Conservation (phyloP, 1,140 invertebrate genomes). For the Bradynema listronoti region DNA sequence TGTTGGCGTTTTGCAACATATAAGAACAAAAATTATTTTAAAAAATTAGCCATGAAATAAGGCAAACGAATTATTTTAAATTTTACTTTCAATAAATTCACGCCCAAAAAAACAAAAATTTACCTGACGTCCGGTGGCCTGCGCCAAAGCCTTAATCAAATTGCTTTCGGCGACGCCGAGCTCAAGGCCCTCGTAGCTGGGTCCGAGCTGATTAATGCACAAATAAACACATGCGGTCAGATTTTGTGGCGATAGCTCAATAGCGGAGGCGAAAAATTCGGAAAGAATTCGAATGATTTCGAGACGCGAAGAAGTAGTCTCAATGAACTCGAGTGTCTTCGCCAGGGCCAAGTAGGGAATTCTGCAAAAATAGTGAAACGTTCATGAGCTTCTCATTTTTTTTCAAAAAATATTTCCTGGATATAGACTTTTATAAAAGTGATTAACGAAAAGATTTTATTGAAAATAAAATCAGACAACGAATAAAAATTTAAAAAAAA, state of each 20-base stretch:
- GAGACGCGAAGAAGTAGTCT: slow-evolving; percentile 75
- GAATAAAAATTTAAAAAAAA: no score
- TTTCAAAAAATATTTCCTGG: no score
- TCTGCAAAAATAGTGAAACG: slow-evolving; percentile 61
- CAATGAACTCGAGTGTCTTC: slow-evolving; percentile 81
- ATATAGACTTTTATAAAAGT: no score
- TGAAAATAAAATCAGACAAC: no score
- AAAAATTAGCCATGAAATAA: not conserved
- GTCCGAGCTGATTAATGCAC: slow-evolving; percentile 86
- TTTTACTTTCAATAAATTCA: no score
- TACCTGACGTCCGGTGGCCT: slow-evolving; percentile 64
- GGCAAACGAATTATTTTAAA: not conserved
- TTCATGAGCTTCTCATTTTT: not conserved
- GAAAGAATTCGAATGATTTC: slow-evolving; percentile 88
- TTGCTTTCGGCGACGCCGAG: slow-evolving; percentile 78
- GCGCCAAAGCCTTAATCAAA: slow-evolving; percentile 78
- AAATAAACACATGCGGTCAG: slow-evolving; percentile 82
- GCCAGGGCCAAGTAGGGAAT: slow-evolving; percentile 86
- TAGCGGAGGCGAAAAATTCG: slow-evolving; percentile 70
- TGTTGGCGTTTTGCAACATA: no score
- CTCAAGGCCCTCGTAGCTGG: slow-evolving; percentile 79
- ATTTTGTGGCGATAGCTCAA: slow-evolving; percentile 74
- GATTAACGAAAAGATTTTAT: not conserved
- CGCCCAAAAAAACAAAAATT: slow-evolving; percentile 63
- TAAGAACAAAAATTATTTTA: not conserved